Percentiles rank a stretch among this genome's conserved stretches.
These are phyloP conservation scores for Drosophila mimica DNA, from an alignment of 2,888 invertebrate genomes.

Conservation along the genomic window DNA sequence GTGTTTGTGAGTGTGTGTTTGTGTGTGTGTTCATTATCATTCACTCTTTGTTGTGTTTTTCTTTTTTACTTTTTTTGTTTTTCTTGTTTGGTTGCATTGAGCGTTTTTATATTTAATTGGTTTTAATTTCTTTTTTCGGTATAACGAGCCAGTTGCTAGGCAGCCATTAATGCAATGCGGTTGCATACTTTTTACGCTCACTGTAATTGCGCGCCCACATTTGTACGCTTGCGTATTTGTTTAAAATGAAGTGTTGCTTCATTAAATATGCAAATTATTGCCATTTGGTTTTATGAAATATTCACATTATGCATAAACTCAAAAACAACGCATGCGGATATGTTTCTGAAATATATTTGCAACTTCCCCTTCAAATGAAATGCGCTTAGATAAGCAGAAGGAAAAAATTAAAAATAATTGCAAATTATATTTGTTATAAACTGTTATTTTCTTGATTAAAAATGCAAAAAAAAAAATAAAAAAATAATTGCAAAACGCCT, in stretches of 20 bases:
- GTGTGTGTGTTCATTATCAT: constrained; percentile 30
- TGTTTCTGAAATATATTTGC: background rate
- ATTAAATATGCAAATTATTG: constrained; percentile 75
- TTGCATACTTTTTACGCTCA: constrained; percentile 34
- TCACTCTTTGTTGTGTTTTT: constrained; percentile 39
- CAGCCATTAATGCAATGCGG: constrained; percentile 60
- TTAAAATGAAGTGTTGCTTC: constrained; percentile 71
- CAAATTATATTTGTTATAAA: background rate
- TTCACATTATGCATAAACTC: constrained; percentile 35
- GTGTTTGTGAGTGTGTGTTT: background rate
- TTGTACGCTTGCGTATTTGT: constrained; percentile 20
- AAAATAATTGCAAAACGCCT: background rate
- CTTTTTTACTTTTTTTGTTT: constrained; percentile 12
- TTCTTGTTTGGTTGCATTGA: constrained; percentile 26
- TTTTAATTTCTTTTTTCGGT: constrained; percentile 54
- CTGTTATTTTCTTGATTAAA: background rate
- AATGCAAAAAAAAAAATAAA: background rate
- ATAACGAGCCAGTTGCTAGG: constrained; percentile 65
- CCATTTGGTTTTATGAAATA: constrained; percentile 68
- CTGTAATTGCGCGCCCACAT: constrained; percentile 33
- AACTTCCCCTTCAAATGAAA: constrained; percentile 13
- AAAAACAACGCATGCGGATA: constrained; percentile 1
- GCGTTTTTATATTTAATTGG: constrained; percentile 69
- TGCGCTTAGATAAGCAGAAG: constrained; percentile 32
- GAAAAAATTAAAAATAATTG: background rate